phyloP scores from a whole-genome alignment of 1,140 invertebrate genomes.

The Gerris buenoi region DNA sequence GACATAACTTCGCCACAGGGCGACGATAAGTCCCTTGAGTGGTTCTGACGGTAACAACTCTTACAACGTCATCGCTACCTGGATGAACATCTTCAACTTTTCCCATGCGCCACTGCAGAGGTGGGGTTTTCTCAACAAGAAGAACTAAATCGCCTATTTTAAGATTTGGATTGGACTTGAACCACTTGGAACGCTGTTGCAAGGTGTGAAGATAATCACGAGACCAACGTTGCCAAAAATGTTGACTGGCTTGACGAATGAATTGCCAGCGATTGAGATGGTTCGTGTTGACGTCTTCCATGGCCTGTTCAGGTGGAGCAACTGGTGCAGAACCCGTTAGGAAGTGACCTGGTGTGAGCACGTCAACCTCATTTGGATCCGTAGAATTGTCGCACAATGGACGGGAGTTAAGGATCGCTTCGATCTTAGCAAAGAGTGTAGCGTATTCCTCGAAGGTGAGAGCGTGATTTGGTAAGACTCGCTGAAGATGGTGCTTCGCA shows the following conservation, averaged over 20 bases:
- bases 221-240: conserved; percentile 15
- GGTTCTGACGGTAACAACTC: conserved; percentile 28
- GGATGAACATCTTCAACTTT: conserved; percentile 25
- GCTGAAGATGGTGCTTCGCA: no score
- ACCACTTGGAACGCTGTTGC: conserved; percentile 14
- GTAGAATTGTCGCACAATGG: no score
- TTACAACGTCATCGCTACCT: conserved; percentile 24
- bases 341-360: no score
- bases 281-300: conserved; percentile 16
- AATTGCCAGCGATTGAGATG: conserved; percentile 1
- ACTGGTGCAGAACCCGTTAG: not conserved
- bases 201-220: conserved; percentile 12
- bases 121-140: not conserved
- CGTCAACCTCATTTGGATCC: no score
- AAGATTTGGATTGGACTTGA: not conserved
- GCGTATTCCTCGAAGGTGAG: no score
- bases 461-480: no score
- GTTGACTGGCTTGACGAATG: conserved; percentile 11
- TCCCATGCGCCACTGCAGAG: conserved; percentile 17
- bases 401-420: no score
- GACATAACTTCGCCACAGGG: conserved; percentile 16
- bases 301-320: conserved; percentile 21
- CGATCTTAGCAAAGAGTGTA: no score
- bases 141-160: conserved; percentile 12
- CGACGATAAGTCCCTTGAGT: conserved; percentile 13